Evolutionary conservation across 1,140 invertebrate species (phyloP), one percentile per base, ranked within the genome.

Genomic region (Plectus sambesii): DNA sequence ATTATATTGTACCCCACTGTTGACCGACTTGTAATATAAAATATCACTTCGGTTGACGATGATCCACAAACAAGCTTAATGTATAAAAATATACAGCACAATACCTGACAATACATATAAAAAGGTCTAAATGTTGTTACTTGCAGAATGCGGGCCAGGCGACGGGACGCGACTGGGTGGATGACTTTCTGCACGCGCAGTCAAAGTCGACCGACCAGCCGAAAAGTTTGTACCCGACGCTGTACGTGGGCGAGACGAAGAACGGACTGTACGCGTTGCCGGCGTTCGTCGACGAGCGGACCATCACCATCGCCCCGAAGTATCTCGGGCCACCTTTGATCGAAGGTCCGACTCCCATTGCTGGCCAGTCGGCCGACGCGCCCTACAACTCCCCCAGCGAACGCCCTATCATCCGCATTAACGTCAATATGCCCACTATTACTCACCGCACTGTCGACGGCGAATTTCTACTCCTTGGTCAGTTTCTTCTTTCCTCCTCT

Each of bases 201-300:
- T n/a, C n/a, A n/a, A n/a, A n/a, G n/a, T n/a, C n/a, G n/a, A n/a
- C n/a, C n/a, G n/a, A n/a, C 25, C 39, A 61, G 45, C 26, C 27
- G 17, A 9, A 43, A n/a, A 27, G 39, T 1, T 37, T 58, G 9
- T 88, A 85, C 58, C 85, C 85, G 43, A 92, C 87, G 0, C 73
- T 96, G 15, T 97, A 92, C 71, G 80, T 97, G 55, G 90, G 90
- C 4, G 83, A 93, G 70, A 54, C 52, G 8, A 82, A 77, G 46
- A 79, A 85, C 68, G 85, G 85, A 1, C 70, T 89, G 2, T 97
- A 93, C 71, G 90, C 88, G 0, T 68, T 94, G 33, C 85, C 85
- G 2, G 87, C 87, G 0, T 71, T 90, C 20, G 87, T 89, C 0
- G 88, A 93, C 72, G 81, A 84, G 59, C 81, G 81, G 47, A 72